Base-by-base conservation (phyloP, 1,140 invertebrate genomes). In the Bicyclus anynana region DNA sequence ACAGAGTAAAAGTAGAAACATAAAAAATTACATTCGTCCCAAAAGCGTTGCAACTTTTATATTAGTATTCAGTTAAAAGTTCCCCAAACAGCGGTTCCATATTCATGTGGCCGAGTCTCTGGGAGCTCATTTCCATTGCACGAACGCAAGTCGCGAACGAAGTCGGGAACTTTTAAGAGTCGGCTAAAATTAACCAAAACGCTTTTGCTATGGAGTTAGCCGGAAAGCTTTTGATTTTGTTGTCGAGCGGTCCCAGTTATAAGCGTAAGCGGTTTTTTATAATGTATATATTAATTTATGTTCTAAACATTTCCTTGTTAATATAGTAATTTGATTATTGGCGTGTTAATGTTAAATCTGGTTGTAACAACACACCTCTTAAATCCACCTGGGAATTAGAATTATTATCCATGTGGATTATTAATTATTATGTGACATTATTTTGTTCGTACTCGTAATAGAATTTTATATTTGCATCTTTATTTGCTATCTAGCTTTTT, bases 121-220 rank as follows among this genome's bases (percentile, higher is more conserved):
- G 37, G 16, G 20, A 27, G 54, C 50, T 60, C 50, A 65, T 65
- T 54, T 61, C 53, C 58, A 60, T 60, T 48, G 53, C 53, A 61
- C 61, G 40, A 58, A 54, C 47, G 13, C 40, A 53, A 26, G 20
- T 6, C 13, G 35, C 5, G 13, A 14, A 14, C 16, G 16, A 17
- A 17, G 37, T 9, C 35, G 37, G 17, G 9, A 40, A 40, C 37
- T 40, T 17, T 40, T 16, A 40, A 17, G 29, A 61, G 38, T 52
- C 33, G 27, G 47, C 47, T 50, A 53, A 57, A 62, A 54, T 58
- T 54, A 44, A 27, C 29, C 35, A 51, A 49, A 42, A 27, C 44
- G 48, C 50, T 27, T 40, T 52, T 23, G 27, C 27, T 21, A 47
- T 27, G 26, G 47, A 55, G 37, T 40, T 44, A 59, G 51, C 27